A percentile compares a stretch with the other conserved stretches of the same genome.
phyloP scores from a whole-genome alignment of 2,113 vertebrate species.

The Gavia stellata region DNA sequence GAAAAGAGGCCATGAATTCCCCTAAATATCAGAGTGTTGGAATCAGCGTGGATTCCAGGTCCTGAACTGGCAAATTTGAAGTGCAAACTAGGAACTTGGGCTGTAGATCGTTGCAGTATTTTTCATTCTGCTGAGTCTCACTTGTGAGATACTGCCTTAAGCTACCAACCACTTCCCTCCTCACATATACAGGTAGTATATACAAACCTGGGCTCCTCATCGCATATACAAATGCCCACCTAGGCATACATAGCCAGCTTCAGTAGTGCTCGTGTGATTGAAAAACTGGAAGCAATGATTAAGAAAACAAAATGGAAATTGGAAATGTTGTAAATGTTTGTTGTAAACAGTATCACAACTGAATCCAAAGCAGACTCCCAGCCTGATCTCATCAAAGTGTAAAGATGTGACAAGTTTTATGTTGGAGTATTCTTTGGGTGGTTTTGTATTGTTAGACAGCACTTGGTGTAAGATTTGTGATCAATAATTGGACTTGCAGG shows the following conservation, averaged over 20 bases:
- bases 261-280: no score
- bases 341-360: background rate
- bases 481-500: background rate
- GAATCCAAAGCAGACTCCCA: background rate
- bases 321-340: background rate
- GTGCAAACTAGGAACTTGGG: background rate
- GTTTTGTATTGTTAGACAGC: background rate
- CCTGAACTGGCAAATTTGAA: background rate
- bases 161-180: background rate
- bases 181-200: background rate
- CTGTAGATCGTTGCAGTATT: background rate
- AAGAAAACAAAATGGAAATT: background rate
- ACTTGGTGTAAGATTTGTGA: background rate
- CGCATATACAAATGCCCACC: background rate
- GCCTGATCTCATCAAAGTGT: background rate
- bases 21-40: background rate
- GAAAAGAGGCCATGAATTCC: background rate
- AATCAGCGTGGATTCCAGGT: background rate
- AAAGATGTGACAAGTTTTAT: background rate
- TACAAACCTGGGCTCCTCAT: background rate
- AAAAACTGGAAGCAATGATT: background rate
- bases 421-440: background rate
- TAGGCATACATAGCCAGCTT: background rate
- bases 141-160: background rate
- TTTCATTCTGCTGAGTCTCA: background rate